Evolutionary conservation across 2,888 invertebrate species (phyloP).

Genomic region (Agrochola litura): DNA sequence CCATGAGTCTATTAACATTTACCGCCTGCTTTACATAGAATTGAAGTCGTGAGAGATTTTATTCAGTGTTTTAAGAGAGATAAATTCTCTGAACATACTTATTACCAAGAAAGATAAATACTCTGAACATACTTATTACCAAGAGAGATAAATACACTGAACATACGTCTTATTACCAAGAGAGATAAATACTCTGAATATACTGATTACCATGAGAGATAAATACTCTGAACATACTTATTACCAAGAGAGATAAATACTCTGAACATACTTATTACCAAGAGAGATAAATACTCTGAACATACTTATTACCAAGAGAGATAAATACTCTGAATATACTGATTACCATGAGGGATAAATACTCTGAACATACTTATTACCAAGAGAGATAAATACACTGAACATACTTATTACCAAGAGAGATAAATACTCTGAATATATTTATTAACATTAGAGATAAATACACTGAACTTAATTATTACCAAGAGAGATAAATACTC

Average conservation of each 20-base stretch:
- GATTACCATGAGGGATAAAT: not conserved
- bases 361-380: too few relatives aligned
- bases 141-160: not conserved
- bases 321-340: not conserved
- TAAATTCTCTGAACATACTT: not conserved
- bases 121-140: not conserved
- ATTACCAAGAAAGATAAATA: not conserved
- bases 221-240: not conserved
- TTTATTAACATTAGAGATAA: not conserved
- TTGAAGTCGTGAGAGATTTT: not conserved
- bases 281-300: not conserved
- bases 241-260: not conserved
- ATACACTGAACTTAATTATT: not conserved
- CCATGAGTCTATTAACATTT: not conserved
- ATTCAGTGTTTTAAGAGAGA: not conserved
- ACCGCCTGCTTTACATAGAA: not conserved
- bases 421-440: not conserved
- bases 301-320: too few relatives aligned
- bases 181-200: not conserved
- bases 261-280: not conserved
- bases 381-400: not conserved
- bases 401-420: not conserved
- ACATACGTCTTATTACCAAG: not conserved
- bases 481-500: not conserved
- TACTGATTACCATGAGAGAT: not conserved